These are phyloP conservation scores for Cephus spinipes DNA, from an alignment of 2,888 invertebrate genomes.

Conservation along the genomic window DNA sequence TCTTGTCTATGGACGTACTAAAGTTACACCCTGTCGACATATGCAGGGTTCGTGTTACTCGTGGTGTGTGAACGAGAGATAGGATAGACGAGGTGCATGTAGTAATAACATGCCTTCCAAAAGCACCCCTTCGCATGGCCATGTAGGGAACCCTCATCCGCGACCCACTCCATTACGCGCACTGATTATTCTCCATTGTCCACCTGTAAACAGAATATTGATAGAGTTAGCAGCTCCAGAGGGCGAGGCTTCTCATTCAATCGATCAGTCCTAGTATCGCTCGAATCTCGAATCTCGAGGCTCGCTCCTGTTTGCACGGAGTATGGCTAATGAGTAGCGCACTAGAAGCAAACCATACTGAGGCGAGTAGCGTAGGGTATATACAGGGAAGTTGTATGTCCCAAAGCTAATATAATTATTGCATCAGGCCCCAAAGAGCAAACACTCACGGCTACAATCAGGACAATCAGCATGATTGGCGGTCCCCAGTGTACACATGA, in stretches of 20 bases:
- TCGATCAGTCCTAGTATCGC: constrained; percentile 15
- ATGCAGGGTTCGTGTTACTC: constrained; percentile 6
- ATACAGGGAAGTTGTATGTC: constrained; percentile 23
- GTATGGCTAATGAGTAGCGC: constrained; percentile 51
- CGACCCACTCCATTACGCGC: constrained; percentile 43
- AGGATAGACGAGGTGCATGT: constrained; percentile 40
- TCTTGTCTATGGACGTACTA: neutral
- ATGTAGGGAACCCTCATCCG: neutral
- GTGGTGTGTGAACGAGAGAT: constrained; percentile 43
- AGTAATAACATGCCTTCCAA: constrained; percentile 44
- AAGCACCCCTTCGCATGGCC: constrained; percentile 26
- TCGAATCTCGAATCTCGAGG: neutral
- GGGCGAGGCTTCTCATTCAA: constrained; percentile 25
- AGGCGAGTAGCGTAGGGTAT: neutral
- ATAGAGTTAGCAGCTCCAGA: constrained; percentile 25
- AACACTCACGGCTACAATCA: constrained; percentile 51
- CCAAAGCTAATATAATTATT: constrained; percentile 60
- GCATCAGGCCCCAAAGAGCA: constrained; percentile 46
- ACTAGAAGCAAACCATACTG: constrained; percentile 15
- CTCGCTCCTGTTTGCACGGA: constrained; percentile 39
- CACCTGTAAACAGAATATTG: constrained; percentile 47
- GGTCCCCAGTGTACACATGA: constrained; percentile 34
- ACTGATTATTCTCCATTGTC: constrained; percentile 50
- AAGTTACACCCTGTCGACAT: neutral
- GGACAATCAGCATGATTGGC: constrained; percentile 59